Evolutionary conservation across 2,797 vertebrate species (phyloP), one percentile per base, ranked within the genome.

Genomic region (Monodelphis domestica): DNA sequence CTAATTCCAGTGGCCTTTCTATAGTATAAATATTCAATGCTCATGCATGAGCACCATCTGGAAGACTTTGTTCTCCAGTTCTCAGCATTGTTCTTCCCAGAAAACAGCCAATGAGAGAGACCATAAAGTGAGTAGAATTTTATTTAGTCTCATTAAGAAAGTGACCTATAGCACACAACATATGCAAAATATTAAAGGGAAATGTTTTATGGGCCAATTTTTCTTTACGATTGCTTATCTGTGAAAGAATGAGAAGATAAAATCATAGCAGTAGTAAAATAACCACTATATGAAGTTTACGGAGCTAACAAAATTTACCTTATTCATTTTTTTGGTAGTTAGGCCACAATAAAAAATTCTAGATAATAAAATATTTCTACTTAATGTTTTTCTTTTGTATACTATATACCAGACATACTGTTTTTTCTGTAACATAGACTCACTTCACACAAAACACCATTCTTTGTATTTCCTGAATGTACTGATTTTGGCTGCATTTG

Each of bases 1-100:
- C 97, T 96, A 96, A 54, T 87, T 54, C 78, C 96, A 50, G 38
- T 50, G 96, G 96, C 96, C 96, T 98, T 97, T 97, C 97, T 45
- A 1, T 93, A 55, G 94, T 97, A 96, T 97, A 97, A 98, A 98
- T 98, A 97, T 97, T 98, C 97, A 97, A 98, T 96, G 96, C 91
- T 96, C 97, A 97, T 97, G 96, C 96, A 93, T 94, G 95, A 88
- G 95, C 97, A 98, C 97, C 98, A 95, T 97, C 96, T 97, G 97
- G 96, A 98, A 97, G 92, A 53, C 90, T 96, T 70, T 5, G 38
- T n/a, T 97, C 97, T 96, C 87, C 29, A 92, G 96, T 96, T 97
- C 95, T 96, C 93, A 89, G 95, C 95, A 95, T 96, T 95, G 59
- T 94, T 98, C 97, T 93, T 93, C 91, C 94, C 95, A 94, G 63